phyloP scores from a whole-genome alignment of 2,797 vertebrate species.

The Galago senegalensis region DNA sequence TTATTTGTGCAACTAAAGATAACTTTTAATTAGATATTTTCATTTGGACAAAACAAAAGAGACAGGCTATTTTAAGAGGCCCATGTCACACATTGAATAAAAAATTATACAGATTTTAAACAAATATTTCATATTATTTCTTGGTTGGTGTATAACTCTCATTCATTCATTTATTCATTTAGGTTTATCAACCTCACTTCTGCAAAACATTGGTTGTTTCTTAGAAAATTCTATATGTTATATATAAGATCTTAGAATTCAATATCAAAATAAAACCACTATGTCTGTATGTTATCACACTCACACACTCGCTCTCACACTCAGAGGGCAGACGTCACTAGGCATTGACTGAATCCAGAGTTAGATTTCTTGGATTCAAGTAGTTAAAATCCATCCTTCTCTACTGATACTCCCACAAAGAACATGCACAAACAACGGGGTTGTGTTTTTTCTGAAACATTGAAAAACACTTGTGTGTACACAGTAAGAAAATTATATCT shows the following conservation, averaged over 20 bases:
- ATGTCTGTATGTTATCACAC: not conserved
- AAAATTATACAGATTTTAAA: not conserved
- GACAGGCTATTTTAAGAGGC: not conserved
- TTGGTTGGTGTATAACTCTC: conserved; percentile 24
- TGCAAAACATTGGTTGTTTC: conserved; percentile 16
- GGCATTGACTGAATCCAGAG: not conserved
- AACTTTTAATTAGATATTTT: conserved; percentile 32
- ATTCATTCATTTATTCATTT: not conserved
- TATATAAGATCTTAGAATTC: not conserved
- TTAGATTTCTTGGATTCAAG: not conserved
- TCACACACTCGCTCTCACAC: fast-evolving
- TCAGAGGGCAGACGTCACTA: not conserved
- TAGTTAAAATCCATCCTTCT: not conserved
- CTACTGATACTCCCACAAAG: not conserved
- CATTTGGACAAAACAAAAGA: conserved; percentile 28
- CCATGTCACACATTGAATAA: not conserved
- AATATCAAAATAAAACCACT: conserved; percentile 10
- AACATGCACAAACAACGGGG: not conserved
- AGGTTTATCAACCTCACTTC: not conserved
- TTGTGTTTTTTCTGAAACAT: not conserved
- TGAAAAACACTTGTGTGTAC: not conserved
- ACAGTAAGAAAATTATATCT: not conserved
- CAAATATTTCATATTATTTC: conserved; percentile 2
- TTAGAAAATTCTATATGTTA: not conserved
- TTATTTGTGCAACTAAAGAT: conserved; percentile 35